Evolutionary conservation across 2,113 vertebrate genomes (phyloP), one percentile per base, ranked within the genome.

Genomic region (rabbit (Oryctolagus cuniculus)): DNA sequence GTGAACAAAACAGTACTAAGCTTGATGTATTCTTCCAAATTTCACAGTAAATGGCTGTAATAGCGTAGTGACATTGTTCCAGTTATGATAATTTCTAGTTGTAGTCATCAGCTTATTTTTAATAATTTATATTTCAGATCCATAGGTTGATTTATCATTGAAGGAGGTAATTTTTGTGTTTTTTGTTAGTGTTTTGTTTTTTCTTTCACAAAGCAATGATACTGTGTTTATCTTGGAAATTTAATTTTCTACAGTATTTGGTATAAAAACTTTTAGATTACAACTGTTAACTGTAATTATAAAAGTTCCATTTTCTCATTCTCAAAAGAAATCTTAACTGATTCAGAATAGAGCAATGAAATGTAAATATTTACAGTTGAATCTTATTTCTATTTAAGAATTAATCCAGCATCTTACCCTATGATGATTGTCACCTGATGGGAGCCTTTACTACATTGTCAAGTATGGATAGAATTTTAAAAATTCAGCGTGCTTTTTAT

Each of bases 131-230:
- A 79, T 94, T 91, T 96, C 19, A 95, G 51, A 70, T 82, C 53
- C 27, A 73, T n/a, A 70, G 24, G 13, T 70, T 77, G 61, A 80
- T 53, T 97, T 87, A 87, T 53, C 94, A 93, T 73, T 89, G 85
- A 80, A 91, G 87, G 74, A 73, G 88, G 75, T 70, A 81, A 89
- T 51, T 74, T 89, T 19, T 36, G 3, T 81, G 3, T 92, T 29
- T 27, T 92, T 89, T 87, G 51, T 82, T 78, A 81, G 7, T 72
- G 31, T 84, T 66, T 86, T 84, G 77, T 66, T 88, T 10, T 95
- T 95, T 93, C n/a, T 24, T 97, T 97, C 92, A 34, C 66, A 83
- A 38, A 75, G n/a, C 82, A 87, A 55, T 34, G 25, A 4, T 95
- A 92, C 11, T 85, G 9, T 64, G 63, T 87, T 90, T 69, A 73